Evolutionary conservation across 2,888 invertebrate genomes (phyloP).

Genomic region (Brenthis ino): DNA sequence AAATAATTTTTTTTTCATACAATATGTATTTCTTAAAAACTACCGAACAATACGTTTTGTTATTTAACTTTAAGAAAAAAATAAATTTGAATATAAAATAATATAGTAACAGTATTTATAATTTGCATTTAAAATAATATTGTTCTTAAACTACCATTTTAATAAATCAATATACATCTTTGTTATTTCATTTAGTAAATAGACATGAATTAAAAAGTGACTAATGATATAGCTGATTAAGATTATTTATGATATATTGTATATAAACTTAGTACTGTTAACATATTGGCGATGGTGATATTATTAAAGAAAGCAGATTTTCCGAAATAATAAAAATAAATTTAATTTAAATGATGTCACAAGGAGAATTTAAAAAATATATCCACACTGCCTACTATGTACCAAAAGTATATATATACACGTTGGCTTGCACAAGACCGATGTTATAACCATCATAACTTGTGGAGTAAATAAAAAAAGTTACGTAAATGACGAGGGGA

Average conservation of each 20-base stretch:
- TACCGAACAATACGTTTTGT: too few species aligned
- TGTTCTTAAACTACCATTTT: too few species aligned
- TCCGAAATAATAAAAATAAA: too few species aligned
- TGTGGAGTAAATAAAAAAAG: conserved; percentile 54
- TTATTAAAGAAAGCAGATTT: too few species aligned
- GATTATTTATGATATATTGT: not conserved
- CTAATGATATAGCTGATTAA: not conserved
- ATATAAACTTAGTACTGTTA: too few species aligned
- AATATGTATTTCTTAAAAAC: too few species aligned
- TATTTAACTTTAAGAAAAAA: too few species aligned
- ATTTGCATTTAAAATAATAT: too few species aligned
- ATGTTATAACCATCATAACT: conserved; percentile 46
- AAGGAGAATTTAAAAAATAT: conserved; percentile 13
- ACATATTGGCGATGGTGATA: too few species aligned
- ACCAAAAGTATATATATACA: not conserved
- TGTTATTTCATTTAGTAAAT: not conserved
- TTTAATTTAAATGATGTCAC: conserved; percentile 19
- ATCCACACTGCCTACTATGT: conserved; percentile 6
- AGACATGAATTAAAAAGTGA: not conserved
- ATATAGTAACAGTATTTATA: too few species aligned
- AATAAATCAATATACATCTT: too few species aligned
- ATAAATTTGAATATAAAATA: too few species aligned
- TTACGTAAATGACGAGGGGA: conserved; percentile 52
- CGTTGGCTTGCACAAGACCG: conserved; percentile 1
- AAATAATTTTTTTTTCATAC: not conserved